Conservation (phyloP, 2,113 vertebrate species). For the Oreochromis tanganicae region DNA sequence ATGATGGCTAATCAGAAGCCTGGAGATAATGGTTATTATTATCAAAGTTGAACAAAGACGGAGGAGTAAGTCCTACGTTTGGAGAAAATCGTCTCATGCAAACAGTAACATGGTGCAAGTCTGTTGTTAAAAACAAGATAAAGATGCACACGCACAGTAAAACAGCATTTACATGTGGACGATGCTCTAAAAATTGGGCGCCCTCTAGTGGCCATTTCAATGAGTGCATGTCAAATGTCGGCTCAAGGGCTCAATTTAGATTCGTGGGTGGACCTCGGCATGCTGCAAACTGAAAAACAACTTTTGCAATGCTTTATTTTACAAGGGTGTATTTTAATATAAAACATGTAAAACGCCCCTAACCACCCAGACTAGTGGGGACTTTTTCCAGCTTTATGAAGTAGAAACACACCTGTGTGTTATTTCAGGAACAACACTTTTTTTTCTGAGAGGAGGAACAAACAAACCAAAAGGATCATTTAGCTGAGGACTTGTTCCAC, state of each 20-base stretch:
- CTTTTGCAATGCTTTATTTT: not conserved
- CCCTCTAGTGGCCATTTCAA: not conserved
- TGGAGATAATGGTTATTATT: not conserved
- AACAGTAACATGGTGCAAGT: not conserved
- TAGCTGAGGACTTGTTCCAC: not conserved
- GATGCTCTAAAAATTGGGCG: not conserved
- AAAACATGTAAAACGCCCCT: rapidly evolving
- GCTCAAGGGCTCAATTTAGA: not conserved
- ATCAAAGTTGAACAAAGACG: not conserved
- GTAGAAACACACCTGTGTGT: not conserved
- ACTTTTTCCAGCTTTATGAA: not conserved
- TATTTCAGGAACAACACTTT: not conserved
- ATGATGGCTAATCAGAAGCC: not conserved
- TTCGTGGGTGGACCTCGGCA: not conserved
- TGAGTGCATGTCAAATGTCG: rapidly evolving
- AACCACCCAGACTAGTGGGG: not conserved
- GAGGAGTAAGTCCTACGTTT: not conserved
- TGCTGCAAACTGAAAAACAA: rapidly evolving
- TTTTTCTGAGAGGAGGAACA: not conserved
- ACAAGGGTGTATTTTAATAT: not conserved
- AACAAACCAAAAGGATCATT: not conserved
- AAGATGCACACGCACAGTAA: not conserved
- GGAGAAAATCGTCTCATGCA: not conserved
- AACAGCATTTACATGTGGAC: not conserved
- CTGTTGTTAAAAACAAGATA: not conserved